Evolutionary conservation across 2,888 invertebrate species (phyloP).

Genomic region (Tuta absoluta): DNA sequence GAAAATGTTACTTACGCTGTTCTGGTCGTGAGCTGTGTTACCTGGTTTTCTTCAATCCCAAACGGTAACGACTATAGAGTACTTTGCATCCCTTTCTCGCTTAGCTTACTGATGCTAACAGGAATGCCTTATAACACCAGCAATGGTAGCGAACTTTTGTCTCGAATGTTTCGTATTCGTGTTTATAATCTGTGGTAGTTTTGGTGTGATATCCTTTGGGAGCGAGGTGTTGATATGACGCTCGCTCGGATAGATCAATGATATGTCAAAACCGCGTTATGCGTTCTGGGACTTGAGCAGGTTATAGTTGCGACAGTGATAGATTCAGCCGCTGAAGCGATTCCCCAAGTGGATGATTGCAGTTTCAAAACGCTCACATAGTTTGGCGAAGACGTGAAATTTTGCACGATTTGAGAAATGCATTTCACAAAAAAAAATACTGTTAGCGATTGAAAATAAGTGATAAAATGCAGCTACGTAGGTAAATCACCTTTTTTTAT

Average conservation of each 20-base stretch:
- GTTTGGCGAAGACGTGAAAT: not conserved
- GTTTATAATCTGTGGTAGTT: conserved; percentile 48
- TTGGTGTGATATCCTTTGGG: conserved; percentile 50
- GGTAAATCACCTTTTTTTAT: too few species aligned
- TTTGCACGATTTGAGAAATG: not conserved
- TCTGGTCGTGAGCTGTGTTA: conserved; percentile 31
- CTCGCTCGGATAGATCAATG: conserved; percentile 73
- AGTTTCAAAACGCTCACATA: conserved; percentile 21
- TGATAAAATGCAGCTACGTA: too few species aligned
- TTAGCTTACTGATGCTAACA: not conserved
- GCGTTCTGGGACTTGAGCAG: conserved; percentile 68
- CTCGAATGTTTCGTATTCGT: conserved; percentile 26
- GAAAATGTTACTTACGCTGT: conserved; percentile 34
- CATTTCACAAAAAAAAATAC: not conserved
- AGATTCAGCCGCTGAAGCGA: conserved; percentile 51
- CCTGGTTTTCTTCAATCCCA: conserved; percentile 38
- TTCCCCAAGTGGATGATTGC: conserved; percentile 27
- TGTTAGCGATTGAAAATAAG: not conserved
- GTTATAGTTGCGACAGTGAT: conserved; percentile 61
- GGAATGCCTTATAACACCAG: conserved; percentile 13
- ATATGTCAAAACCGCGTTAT: conserved; percentile 77
- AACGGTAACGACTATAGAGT: conserved; percentile 29
- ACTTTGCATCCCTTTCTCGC: conserved; percentile 38
- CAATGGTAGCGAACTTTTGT: conserved; percentile 30
- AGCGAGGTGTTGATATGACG: conserved; percentile 72